These are phyloP conservation scores for Gobio occitaniae DNA, from an alignment of 2,797 vertebrate genomes.

Conservation along the genomic window DNA sequence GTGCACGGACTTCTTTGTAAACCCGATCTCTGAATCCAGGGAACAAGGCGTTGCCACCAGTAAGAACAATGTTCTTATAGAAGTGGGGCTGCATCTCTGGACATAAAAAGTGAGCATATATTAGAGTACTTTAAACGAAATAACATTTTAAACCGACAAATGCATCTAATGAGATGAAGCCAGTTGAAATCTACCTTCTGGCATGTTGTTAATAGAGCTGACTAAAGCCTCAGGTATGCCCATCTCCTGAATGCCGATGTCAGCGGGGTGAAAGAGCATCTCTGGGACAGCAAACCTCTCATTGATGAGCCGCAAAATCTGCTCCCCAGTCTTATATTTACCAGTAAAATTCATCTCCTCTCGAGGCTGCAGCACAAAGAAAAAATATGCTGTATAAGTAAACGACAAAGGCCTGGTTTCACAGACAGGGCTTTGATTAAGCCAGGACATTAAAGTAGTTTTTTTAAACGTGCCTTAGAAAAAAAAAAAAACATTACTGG, in stretches of 20 bases:
- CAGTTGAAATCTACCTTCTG: conserved; percentile 83
- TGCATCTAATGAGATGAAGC: neutral
- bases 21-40: conserved; percentile 92
- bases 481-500: no score
- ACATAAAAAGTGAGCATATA: conserved; percentile 8
- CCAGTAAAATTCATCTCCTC: conserved; percentile 96
- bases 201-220: conserved; percentile 90
- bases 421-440: no score
- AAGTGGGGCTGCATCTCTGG: conserved; percentile 99
- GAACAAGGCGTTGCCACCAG: conserved; percentile 91
- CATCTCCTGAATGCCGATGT: conserved; percentile 98
- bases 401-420: no score
- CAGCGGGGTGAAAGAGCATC: conserved; percentile 95
- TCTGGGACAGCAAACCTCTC: conserved; percentile 98
- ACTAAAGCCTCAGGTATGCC: conserved; percentile 95
- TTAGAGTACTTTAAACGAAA: neutral
- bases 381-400: neutral
- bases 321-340: conserved; percentile 96
- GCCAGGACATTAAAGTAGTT: no score
- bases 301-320: conserved; percentile 92
- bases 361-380: conserved; percentile 78
- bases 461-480: no score
- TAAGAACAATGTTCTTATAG: conserved; percentile 96
- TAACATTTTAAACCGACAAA: neutral
- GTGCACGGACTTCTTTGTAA: conserved; percentile 91